Percentiles rank a stretch among this genome's conserved stretches.
These are phyloP conservation scores for Gracilinanus agilis DNA, from an alignment of 2,113 vertebrate species.

Conservation along the genomic window DNA sequence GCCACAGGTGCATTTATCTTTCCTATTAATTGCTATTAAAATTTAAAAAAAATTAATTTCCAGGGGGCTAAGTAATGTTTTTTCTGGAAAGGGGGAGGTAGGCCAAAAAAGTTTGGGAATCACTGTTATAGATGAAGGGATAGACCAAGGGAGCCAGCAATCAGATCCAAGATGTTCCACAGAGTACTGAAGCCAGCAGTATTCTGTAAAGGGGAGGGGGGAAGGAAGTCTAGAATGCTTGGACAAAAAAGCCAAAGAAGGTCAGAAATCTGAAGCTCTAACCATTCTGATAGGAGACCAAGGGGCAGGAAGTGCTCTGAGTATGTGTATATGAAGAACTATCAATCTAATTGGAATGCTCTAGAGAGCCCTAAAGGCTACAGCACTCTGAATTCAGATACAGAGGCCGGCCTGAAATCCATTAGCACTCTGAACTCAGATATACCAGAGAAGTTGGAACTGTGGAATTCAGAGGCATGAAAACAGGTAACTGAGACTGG, in stretches of 20 bases:
- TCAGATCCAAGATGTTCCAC: background rate
- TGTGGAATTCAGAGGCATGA: background rate
- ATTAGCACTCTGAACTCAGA: background rate
- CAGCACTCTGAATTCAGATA: too few species aligned
- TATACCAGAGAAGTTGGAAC: background rate
- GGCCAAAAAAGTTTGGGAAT: too few species aligned
- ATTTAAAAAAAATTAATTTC: too few species aligned
- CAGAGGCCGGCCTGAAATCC: too few species aligned
- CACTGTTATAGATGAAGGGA: background rate
- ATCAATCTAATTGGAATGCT: background rate
- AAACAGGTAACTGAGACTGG: background rate
- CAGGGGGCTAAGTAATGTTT: too few species aligned
- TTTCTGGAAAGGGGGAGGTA: too few species aligned
- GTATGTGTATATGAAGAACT: background rate
- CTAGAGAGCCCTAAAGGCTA: background rate
- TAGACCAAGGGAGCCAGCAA: background rate
- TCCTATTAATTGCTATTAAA: too few species aligned
- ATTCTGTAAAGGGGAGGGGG: background rate
- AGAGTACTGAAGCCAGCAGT: background rate
- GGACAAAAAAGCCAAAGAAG: background rate
- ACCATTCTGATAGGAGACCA: background rate
- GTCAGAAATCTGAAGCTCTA: background rate
- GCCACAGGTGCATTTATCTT: too few species aligned
- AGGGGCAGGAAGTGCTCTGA: background rate
- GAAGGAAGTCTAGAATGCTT: background rate